A percentile compares a stretch with the other conserved stretches of the same genome.
Evolutionary conservation across 2,888 invertebrate genomes (phyloP).

Genomic region (Callinectes sapidus): DNA sequence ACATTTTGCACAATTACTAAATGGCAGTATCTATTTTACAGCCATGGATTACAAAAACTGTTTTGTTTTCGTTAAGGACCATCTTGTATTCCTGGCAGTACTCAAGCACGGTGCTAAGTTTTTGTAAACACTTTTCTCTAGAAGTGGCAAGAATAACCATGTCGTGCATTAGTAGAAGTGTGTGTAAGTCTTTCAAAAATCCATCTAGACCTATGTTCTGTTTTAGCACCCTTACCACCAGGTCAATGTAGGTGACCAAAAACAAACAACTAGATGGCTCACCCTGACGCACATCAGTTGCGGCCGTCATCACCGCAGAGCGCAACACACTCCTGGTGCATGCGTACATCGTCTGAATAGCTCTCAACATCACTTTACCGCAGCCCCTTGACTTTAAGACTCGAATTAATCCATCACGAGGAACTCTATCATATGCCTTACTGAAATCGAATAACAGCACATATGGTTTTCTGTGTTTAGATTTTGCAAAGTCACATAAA

Average conservation of each 20-base stretch:
- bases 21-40: background rate
- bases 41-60: slow-evolving; percentile 24
- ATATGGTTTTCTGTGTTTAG: background rate
- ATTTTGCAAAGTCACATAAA: background rate
- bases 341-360: background rate
- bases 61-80: slow-evolving; percentile 21
- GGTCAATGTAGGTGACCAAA: background rate
- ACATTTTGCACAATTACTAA: background rate
- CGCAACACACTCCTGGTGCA: background rate
- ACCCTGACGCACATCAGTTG: background rate
- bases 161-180: background rate
- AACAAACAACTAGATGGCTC: background rate
- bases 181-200: background rate
- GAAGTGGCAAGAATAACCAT: too few species aligned
- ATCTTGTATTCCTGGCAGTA: background rate
- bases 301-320: background rate
- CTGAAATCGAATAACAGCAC: slow-evolving; percentile 4
- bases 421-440: slow-evolving; percentile 7
- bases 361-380: background rate
- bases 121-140: too few species aligned
- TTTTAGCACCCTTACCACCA: background rate
- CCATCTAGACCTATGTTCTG: background rate
- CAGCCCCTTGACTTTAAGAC: background rate
- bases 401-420: background rate
- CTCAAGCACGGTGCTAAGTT: slow-evolving; percentile 15